Percentiles rank a stretch among this genome's conserved stretches.
Evolutionary conservation across 2,888 invertebrate species (phyloP).

Genomic region (Thereva unica): DNA sequence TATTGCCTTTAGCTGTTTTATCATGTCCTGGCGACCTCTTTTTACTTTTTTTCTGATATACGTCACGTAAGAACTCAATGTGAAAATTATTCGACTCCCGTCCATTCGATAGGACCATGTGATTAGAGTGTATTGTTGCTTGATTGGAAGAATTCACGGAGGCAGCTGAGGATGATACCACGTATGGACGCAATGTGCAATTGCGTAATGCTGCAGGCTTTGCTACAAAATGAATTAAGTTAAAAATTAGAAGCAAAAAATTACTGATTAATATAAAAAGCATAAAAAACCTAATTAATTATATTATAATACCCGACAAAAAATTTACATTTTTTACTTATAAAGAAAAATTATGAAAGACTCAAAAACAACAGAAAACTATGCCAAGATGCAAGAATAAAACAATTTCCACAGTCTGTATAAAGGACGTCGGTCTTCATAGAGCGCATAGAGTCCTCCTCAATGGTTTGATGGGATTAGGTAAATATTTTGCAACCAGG

Average conservation of each 20-base stretch:
- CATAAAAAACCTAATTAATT: no score
- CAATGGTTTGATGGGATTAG: no score
- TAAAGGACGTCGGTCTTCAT: no score
- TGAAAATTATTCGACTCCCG: constrained; percentile 58
- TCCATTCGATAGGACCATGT: constrained; percentile 56
- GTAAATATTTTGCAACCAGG: no score
- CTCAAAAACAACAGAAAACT: no score
- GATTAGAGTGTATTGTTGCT: constrained; percentile 59
- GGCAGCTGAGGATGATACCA: constrained; percentile 57
- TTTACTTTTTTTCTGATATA: constrained; percentile 20
- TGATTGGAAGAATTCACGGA: constrained; percentile 60
- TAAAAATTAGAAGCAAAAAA: constrained; percentile 33
- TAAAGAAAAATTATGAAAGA: no score
- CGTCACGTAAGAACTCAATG: constrained; percentile 58
- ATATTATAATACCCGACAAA: no score
- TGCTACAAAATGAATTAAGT: constrained; percentile 59
- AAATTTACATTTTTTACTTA: no score
- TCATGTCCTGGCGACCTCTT: constrained; percentile 35
- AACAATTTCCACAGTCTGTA: no score
- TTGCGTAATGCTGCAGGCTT: constrained; percentile 82
- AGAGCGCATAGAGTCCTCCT: no score
- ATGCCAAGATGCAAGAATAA: no score
- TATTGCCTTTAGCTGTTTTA: constrained; percentile 35
- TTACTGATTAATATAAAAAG: constrained; percentile 15
- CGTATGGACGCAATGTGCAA: constrained; percentile 77